phyloP scores from a whole-genome alignment of 1,140 invertebrate genomes.

The Gonioctena quinquepunctata region DNA sequence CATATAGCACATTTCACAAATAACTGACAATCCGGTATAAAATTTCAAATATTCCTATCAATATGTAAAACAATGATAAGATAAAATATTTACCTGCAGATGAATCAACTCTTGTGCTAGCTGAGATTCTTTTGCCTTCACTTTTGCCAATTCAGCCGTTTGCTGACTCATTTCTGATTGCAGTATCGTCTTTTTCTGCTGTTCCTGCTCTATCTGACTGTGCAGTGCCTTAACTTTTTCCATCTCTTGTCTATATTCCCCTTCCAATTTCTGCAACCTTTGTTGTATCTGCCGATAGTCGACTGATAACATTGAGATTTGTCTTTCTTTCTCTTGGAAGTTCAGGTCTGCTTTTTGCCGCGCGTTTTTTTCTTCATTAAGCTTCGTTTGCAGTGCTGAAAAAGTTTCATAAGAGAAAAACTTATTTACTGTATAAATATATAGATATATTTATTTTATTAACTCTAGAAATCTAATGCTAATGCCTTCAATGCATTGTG shows the following conservation, averaged over 20 bases:
- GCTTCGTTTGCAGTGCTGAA: constrained; percentile 84
- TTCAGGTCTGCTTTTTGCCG: constrained; percentile 81
- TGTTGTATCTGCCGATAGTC: constrained; percentile 92
- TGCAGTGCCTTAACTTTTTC: constrained; percentile 84
- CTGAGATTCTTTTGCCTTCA: constrained; percentile 78
- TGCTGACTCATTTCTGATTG: constrained; percentile 75
- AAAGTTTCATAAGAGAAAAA: no score
- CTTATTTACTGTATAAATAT: no score
- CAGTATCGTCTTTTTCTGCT: constrained; percentile 74
- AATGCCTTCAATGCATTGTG: no score
- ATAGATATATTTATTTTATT: no score
- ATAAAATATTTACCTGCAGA: constrained; percentile 56
- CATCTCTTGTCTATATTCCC: constrained; percentile 83
- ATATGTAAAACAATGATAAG: neutral
- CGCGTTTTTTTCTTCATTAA: constrained; percentile 86
- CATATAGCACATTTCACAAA: no score
- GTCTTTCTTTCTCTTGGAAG: constrained; percentile 89
- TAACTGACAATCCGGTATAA: no score
- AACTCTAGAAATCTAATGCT: no score
- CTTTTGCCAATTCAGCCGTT: constrained; percentile 71
- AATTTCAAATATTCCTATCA: no score
- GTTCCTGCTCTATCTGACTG: constrained; percentile 88
- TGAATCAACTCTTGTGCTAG: constrained; percentile 71
- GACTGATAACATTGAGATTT: constrained; percentile 91
- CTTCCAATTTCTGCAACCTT: constrained; percentile 85